Base-by-base conservation (phyloP, 2,113 vertebrate species). In the Anser brachyrhynchus region DNA sequence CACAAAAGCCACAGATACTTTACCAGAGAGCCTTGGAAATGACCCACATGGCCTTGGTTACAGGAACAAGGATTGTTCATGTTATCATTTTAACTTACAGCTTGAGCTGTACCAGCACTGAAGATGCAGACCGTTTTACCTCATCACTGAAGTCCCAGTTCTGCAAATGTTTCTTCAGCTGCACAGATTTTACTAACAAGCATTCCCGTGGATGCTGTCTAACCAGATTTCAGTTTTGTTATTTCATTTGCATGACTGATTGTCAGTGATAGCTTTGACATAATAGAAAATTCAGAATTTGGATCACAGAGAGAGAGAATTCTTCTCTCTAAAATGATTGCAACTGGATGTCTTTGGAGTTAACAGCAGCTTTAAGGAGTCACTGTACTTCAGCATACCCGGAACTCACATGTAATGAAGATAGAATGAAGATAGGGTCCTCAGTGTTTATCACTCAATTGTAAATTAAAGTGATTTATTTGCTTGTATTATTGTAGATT, bases 21-120 rank as follows among this genome's bases (percentile, higher is more conserved):
- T 57, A 87, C 65, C 67, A 79, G 49, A 94, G 44, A 85, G 52
- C 43, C 75, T 84, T 96, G 89, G 90, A 96, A 97, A 94, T 96
- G 96, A 94, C 90, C 92, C 51, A 76, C 57, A 49, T 16, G 43
- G 33, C 73, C 58, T 33, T 92, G 37, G n/a, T 94, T 92, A 96
- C 74, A 79, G 90, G 94, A 96, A 97, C 14, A 92, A 86, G 51
- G 39, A 83, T 87, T 65, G 70, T 82, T 81, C 78, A 29, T 41
- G 6, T 61, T 89, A 69, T 31, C 31, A 57, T 75, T 82, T 93
- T 76, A 81, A 71, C 6, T 78, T 73, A 87, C 14, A 91, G 70
- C 35, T 96, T 67, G 80, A 76, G 23, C 35, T 73, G 17, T 58
- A 61, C 25, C 61, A 64, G 37, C 73, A 85, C 19, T 33, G 59